Percentiles rank a stretch among this genome's conserved stretches.
These are phyloP conservation scores for Spermophilus dauricus DNA, from an alignment of 2,113 vertebrate species.

Conservation along the genomic window DNA sequence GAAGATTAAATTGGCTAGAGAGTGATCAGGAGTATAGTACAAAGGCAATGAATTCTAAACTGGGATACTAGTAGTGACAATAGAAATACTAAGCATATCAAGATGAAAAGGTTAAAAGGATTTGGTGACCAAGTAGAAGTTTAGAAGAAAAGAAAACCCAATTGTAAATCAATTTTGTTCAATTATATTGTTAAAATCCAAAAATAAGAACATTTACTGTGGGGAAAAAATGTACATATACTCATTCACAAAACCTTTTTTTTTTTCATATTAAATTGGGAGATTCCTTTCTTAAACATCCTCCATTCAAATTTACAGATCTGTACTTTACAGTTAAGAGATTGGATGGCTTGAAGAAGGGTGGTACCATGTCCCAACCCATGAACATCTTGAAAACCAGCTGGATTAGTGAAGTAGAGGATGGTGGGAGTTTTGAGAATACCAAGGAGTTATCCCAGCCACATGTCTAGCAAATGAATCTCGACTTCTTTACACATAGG, in stretches of 20 bases:
- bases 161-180: not conserved
- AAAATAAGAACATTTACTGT: not conserved
- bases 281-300: not conserved
- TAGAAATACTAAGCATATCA: not conserved
- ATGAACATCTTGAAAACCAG: not conserved
- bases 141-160: not conserved
- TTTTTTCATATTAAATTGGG: not conserved
- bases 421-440: not conserved
- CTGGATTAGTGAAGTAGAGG: not conserved
- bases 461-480: not conserved
- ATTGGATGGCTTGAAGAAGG: not conserved
- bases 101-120: not conserved
- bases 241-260: not conserved
- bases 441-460: not conserved
- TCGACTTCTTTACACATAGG: not conserved
- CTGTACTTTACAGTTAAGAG: not conserved
- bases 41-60: not conserved
- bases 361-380: not conserved
- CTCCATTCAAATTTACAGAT: not conserved
- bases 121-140: not conserved
- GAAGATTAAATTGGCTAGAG: not conserved
- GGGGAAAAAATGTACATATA: not conserved
- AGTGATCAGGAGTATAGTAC: not conserved
- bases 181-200: not conserved
- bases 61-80: not conserved